Base-by-base conservation (phyloP, 1,140 invertebrate genomes). In the Temnothorax longispinosus region DNA sequence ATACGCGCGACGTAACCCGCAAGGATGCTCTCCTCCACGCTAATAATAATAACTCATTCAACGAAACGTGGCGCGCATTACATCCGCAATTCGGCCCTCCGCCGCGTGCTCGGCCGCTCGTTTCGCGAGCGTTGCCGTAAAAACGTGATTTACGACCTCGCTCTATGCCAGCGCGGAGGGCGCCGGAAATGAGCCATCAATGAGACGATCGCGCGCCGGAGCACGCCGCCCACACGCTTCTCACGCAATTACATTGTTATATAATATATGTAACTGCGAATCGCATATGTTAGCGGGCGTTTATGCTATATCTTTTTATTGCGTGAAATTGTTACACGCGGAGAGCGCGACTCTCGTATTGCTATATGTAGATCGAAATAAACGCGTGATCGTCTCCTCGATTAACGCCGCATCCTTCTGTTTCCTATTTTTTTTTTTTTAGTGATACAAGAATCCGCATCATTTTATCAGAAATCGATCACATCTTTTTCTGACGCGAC, bases 391-490 rank as follows among this genome's bases (percentile, higher is more conserved):
- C 65, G 65, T 69, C 65, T 50, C 65, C 6, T 32, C 65, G 41
- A 65, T 10, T 8, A 21, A 1, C 41, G 21, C 21, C 27, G 41
- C 41, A 15, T 50, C 21, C 41, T 27, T 69, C 3, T 35, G 10
- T 32, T 11, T 60, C 10, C 11, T 27, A 27, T 27, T 27, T 27
- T 15, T 35, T n/a, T 15, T 87, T 67, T 82, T 91, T 87, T 90
- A 90, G 85, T 72, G 75, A 89, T 82, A 85, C 89, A 58, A 52
- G 69, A 50, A 52, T 74, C 21, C 65, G 85, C 89, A 87, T 89
- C 77, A 90, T 62, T 44, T 85, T 60, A 71, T 32, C 50, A 47
- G 65, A 80, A 88, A 86, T 90, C 76, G 89, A 90, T 90, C 10
- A 50, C 11, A 85, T 88, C 88, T 65, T 44, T 88, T 65, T 52